These are phyloP conservation scores for Enteromius anoplus DNA, from an alignment of 2,797 vertebrate genomes.

Conservation along the genomic window DNA sequence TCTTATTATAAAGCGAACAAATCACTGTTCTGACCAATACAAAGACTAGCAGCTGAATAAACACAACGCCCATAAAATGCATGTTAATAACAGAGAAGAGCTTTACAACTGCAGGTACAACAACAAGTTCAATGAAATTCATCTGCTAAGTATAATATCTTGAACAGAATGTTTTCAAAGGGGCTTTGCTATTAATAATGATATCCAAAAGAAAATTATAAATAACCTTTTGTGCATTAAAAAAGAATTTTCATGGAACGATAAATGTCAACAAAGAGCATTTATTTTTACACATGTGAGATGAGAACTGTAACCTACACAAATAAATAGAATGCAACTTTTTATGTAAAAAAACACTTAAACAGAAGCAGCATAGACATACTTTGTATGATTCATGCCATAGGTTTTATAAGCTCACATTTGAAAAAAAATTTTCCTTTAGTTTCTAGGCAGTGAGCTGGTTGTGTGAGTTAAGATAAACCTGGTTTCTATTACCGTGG, in stretches of 20 bases:
- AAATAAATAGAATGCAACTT: background rate
- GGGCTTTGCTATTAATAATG: background rate
- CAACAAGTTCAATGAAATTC: background rate
- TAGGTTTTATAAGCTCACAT: background rate
- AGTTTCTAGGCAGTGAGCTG: background rate
- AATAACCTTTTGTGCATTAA: background rate
- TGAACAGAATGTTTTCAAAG: background rate
- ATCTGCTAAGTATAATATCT: background rate
- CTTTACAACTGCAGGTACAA: background rate
- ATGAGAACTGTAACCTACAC: background rate
- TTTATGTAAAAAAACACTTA: background rate
- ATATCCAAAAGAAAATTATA: background rate
- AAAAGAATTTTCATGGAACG: background rate
- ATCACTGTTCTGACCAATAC: slow-evolving; percentile 1
- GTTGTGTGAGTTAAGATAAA: slow-evolving; percentile 34
- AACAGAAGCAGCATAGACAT: background rate
- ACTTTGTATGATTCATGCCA: background rate
- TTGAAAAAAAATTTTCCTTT: background rate
- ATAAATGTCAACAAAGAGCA: background rate
- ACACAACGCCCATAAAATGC: background rate
- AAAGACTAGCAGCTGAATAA: slow-evolving; percentile 23
- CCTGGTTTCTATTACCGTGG: slow-evolving; percentile 48
- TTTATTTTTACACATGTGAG: background rate
- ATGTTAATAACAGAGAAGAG: background rate
- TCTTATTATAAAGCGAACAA: background rate